A percentile compares a stretch with the other conserved stretches of the same genome.
These are phyloP conservation scores for Lophochroa leadbeateri DNA, from an alignment of 2,113 vertebrate species.

Conservation along the genomic window DNA sequence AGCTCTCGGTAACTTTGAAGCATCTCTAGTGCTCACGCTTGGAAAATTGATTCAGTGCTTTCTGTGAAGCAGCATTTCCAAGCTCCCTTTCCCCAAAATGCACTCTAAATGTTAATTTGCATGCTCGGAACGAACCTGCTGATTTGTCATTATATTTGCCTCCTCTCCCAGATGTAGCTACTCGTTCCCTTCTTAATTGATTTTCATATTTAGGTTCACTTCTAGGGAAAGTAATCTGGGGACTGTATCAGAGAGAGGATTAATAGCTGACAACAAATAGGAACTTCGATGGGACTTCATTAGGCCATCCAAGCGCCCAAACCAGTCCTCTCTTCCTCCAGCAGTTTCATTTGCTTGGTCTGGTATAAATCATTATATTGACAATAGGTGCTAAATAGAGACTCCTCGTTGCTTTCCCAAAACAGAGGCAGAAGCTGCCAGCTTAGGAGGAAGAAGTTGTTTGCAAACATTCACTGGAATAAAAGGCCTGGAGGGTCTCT, in stretches of 20 bases:
- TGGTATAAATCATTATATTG: neutral
- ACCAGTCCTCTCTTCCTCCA: neutral
- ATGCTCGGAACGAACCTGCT: neutral
- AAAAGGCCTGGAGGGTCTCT: neutral
- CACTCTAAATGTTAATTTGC: neutral
- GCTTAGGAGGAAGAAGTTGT: neutral
- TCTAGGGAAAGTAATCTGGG: constrained; percentile 15
- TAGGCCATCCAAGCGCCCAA: neutral
- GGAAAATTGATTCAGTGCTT: constrained; percentile 33
- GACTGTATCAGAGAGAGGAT: neutral
- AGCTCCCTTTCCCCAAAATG: neutral
- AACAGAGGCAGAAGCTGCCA: neutral
- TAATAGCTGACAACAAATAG: constrained; percentile 10
- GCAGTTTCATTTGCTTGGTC: neutral
- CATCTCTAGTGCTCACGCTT: neutral
- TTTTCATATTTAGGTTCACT: constrained; percentile 46
- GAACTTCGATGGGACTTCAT: neutral
- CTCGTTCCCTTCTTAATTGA: constrained; percentile 24
- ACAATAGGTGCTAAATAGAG: neutral
- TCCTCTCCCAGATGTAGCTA: neutral
- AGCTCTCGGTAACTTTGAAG: constrained; percentile 4
- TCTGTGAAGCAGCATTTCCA: neutral
- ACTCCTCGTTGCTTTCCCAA: neutral
- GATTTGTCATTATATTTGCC: neutral
- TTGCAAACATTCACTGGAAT: neutral